These are phyloP conservation scores for Celastrina argiolus DNA, from an alignment of 2,888 invertebrate species.

Conservation along the genomic window DNA sequence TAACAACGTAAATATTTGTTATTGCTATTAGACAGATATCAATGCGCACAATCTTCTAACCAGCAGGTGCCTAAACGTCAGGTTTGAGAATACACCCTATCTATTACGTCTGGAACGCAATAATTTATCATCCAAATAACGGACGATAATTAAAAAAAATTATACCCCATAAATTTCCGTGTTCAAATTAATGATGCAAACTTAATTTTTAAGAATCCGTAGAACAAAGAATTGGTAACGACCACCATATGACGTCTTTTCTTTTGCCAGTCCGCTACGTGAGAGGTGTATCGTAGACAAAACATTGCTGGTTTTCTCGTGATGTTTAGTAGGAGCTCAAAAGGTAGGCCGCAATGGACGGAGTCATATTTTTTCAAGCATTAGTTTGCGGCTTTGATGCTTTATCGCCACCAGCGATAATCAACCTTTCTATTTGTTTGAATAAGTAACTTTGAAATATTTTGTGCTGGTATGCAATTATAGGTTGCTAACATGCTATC, in stretches of 20 bases:
- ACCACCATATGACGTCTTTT: constrained; percentile 67
- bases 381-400: constrained; percentile 34
- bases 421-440: constrained; percentile 41
- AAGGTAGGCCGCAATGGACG: constrained; percentile 48
- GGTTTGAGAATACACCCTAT: neutral
- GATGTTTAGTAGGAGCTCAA: neutral
- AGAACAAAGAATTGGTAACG: constrained; percentile 67
- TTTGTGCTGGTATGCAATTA: neutral
- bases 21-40: neutral
- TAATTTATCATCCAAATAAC: constrained; percentile 11
- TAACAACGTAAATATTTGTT: no score
- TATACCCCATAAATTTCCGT: constrained; percentile 23
- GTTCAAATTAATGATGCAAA: constrained; percentile 35
- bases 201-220: constrained; percentile 49
- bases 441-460: neutral
- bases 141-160: constrained; percentile 7
- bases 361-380: constrained; percentile 14
- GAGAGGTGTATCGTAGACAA: constrained; percentile 48
- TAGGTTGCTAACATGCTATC: no score
- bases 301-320: constrained; percentile 42
- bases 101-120: neutral
- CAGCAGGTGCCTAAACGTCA: constrained; percentile 6
- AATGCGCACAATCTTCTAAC: neutral
- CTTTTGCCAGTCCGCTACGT: constrained; percentile 49
- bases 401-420: constrained; percentile 22